Percentiles rank a stretch among this genome's conserved stretches.
phyloP scores from a whole-genome alignment of 1,140 invertebrate genomes.

The Drosophila ananassae region DNA sequence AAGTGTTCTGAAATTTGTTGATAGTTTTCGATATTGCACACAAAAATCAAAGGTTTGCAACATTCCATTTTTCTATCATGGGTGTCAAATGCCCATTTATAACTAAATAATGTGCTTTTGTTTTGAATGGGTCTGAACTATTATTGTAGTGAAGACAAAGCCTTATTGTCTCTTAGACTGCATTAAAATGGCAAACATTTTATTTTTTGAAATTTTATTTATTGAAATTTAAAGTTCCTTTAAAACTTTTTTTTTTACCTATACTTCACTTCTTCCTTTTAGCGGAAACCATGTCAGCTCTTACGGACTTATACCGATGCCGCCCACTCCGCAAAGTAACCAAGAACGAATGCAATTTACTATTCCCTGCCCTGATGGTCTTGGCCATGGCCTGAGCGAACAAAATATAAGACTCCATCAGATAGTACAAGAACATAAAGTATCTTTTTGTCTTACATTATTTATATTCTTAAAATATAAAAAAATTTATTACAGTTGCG shows the following conservation, averaged over 20 bases:
- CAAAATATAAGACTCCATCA: conserved; percentile 91
- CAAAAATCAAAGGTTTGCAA: too few species aligned
- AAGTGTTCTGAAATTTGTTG: too few species aligned
- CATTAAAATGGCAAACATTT: too few species aligned
- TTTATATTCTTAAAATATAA: not conserved
- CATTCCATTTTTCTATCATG: too few species aligned
- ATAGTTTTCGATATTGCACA: too few species aligned
- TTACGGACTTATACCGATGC: conserved; percentile 67
- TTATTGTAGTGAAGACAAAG: too few species aligned
- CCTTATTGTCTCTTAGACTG: too few species aligned
- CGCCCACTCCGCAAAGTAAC: conserved; percentile 67
- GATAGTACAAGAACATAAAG: conserved; percentile 91
- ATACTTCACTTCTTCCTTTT: not conserved
- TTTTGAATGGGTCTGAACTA: too few species aligned
- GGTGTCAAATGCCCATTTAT: too few species aligned
- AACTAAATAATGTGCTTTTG: too few species aligned
- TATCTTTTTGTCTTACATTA: conserved; percentile 58
- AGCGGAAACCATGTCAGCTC: conserved; percentile 14
- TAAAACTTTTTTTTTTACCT: not conserved
- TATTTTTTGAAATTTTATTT: not conserved
- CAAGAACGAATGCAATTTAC: conserved; percentile 68
- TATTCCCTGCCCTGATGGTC: conserved; percentile 89
- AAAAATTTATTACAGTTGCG: conserved; percentile 85
- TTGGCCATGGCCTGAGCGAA: conserved; percentile 90
- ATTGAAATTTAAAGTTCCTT: too few species aligned